Conservation (phyloP, 2,888 invertebrate species). For the Sicus ferrugineus region DNA sequence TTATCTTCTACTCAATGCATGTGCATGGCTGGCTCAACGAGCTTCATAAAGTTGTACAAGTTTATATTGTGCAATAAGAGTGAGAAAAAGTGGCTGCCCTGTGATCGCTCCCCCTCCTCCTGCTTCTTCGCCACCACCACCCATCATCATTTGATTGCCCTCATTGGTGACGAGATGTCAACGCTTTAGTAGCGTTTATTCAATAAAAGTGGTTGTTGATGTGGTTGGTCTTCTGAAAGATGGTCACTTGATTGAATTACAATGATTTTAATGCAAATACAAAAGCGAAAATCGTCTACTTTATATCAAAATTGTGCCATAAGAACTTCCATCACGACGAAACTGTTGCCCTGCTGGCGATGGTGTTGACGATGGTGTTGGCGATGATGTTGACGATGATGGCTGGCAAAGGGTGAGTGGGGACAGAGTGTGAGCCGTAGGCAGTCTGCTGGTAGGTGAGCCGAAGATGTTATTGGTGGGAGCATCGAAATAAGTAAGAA, state of each 20-base stretch:
- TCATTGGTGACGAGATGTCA: not conserved
- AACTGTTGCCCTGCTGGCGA: not conserved
- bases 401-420: no score
- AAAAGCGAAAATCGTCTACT: conserved; percentile 4
- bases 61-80: no score
- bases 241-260: conserved; percentile 5
- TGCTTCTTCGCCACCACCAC: no score
- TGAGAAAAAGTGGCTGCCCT: no score
- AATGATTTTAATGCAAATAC: conserved; percentile 30
- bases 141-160: not conserved
- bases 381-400: not conserved
- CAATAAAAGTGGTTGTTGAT: not conserved
- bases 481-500: no score
- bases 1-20: not conserved
- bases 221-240: not conserved
- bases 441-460: no score
- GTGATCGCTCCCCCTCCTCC: no score
- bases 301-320: not conserved
- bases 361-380: not conserved
- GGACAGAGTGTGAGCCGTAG: not conserved
- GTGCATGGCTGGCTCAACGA: no score
- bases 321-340: not conserved
- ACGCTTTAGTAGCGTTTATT: not conserved
- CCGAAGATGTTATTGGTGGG: no score
- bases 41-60: no score